Evolutionary conservation across 2,797 vertebrate species (phyloP).

Genomic region (Rachycentron canadum): DNA sequence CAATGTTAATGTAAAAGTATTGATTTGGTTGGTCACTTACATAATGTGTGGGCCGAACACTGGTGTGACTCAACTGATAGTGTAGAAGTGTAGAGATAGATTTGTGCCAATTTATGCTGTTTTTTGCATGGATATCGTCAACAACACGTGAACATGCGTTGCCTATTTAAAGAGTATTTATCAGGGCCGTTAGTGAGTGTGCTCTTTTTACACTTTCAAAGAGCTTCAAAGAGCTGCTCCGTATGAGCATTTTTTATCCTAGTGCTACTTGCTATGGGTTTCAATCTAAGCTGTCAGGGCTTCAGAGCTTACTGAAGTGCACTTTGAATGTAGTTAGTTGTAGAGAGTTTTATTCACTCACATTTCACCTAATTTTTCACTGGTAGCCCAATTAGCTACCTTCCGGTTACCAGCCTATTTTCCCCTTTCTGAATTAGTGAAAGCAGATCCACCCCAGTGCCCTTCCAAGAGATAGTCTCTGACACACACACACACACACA

Average conservation of each 20-base stretch:
- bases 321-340: conserved; percentile 7
- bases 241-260: neutral
- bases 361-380: conserved; percentile 33
- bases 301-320: neutral
- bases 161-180: conserved; percentile 5
- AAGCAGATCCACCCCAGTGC: conserved; percentile 44
- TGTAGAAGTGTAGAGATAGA: neutral
- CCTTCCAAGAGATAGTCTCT: conserved; percentile 24
- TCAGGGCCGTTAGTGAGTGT: neutral
- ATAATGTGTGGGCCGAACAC: neutral
- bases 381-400: conserved; percentile 14
- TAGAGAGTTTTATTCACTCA: conserved; percentile 10
- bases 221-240: neutral
- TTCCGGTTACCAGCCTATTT: conserved; percentile 24
- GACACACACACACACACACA: neutral
- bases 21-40: neutral
- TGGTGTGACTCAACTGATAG: neutral
- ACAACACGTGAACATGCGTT: neutral
- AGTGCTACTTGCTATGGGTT: neutral
- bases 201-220: conserved; percentile 15
- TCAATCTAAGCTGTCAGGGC: neutral
- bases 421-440: conserved; percentile 44
- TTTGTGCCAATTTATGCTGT: neutral
- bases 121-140: conserved; percentile 7
- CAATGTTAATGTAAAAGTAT: neutral